Evolutionary conservation across 1,140 invertebrate species (phyloP), one percentile per base, ranked within the genome.

Genomic region (Drosophila carrolli): DNA sequence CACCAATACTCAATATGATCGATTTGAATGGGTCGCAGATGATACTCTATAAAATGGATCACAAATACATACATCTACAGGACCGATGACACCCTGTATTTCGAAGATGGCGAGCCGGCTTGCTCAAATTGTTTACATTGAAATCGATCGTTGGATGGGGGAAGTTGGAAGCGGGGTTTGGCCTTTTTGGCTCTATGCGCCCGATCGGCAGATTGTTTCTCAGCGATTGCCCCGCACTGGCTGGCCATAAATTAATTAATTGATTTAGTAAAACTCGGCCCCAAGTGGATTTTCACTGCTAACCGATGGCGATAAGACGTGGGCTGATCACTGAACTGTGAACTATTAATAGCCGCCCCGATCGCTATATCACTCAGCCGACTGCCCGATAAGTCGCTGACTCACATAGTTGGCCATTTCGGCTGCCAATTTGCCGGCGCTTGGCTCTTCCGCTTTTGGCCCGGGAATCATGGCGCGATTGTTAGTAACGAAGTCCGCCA

Each of bases 401-500:
- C 82, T 88, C 75, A 86, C 83, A 88, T 83, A 88, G 72, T 63
- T 88, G 76, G 83, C 79, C 55, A 89, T 88, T 83, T 89, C 80
- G 72, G 84, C 62, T 68, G 83, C 79, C 84, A 88, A 79, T 50
- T 83, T 47, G 19, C 54, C 70, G 63, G 50, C 41, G n/a, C 32
- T 37, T 23, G 65, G 27, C n/a, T 41, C 37, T 55, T 75, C 68
- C 46, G 72, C 38, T 63, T 82, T 51, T 46, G 53, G 43, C 40
- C 53, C 1, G 54, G 44, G 16, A 43, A 75, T 79, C 83, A 86
- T 86, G 23, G 46, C 53, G 50, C 62, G 83, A 76, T 66, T 82
- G 62, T 62, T 66, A 62, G 71, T 66, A 72, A 83, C 53, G 48
- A 58, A 63, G 66, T 50, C 62, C 48, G 81, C 53, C 60, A 74